phyloP scores from a whole-genome alignment of 2,888 invertebrate genomes.

The Synanthedon andrenaeformis region DNA sequence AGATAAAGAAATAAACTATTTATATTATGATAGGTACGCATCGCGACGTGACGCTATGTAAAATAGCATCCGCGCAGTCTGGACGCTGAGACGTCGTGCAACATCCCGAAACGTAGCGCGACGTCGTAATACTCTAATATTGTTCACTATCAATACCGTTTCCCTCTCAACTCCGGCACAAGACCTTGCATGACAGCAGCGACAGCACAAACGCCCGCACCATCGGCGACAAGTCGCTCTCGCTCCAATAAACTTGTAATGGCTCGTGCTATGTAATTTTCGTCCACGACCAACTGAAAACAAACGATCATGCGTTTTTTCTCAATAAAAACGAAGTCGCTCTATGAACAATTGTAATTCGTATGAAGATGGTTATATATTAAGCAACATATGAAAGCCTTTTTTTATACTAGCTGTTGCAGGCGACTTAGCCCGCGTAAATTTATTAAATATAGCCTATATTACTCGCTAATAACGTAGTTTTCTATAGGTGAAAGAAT shows the following conservation, averaged over 20 bases:
- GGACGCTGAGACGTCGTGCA: too few relatives aligned
- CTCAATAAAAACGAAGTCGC: background rate
- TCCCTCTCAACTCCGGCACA: constrained; percentile 79
- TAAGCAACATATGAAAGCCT: background rate
- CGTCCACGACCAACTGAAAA: constrained; percentile 73
- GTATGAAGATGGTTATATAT: background rate
- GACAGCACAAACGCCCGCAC: constrained; percentile 81
- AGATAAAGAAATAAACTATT: too few relatives aligned
- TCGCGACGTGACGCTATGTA: too few relatives aligned
- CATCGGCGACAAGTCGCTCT: constrained; percentile 84
- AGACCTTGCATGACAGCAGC: constrained; percentile 81
- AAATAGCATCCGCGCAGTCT: too few relatives aligned
- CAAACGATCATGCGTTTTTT: background rate
- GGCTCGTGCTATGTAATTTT: constrained; percentile 76
- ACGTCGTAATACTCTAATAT: too few relatives aligned
- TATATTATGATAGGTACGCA: too few relatives aligned
- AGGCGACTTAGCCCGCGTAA: too few relatives aligned
- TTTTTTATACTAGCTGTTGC: too few relatives aligned
- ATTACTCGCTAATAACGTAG: too few relatives aligned
- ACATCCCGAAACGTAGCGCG: too few relatives aligned
- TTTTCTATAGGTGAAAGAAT: too few relatives aligned
- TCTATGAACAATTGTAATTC: background rate
- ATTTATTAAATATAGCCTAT: too few relatives aligned
- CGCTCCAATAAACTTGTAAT: constrained; percentile 76
- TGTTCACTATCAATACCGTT: constrained; percentile 61